Evolutionary conservation across 2,888 invertebrate species (phyloP), one percentile per base, ranked within the genome.

Genomic region (Drymonia ruficornis): DNA sequence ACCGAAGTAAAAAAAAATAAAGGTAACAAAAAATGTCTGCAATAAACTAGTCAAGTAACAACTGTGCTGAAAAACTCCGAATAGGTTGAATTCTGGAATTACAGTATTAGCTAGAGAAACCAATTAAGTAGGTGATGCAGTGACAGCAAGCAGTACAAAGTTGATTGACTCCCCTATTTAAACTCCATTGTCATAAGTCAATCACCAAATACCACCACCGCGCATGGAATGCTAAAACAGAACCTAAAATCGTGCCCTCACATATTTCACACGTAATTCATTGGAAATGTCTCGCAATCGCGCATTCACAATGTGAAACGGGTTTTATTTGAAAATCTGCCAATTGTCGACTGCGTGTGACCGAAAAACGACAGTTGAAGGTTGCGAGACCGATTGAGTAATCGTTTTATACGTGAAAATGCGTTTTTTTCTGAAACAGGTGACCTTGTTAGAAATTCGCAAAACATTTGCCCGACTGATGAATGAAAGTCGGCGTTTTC

Each of bases 311-410:
- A 50, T 55, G 59, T 60, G 52, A 51, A 66, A 63, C 62, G 56
- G 55, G 61, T 59, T 67, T 70, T 71, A 67, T 63, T 79, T 80
- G 82, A 77, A 74, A 74, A 66, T 63, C 62, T 81, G 83, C 84
- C 83, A 84, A 81, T 70, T 72, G 63, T 56, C 59, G 18, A 15
- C 50, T 59, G 53, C 60, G 58, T 69, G 67, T 73, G 80, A 80
- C 74, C 76, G 78, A 72, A 79, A 72, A 76, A 59, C 61, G 55
- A 51, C 61, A 65, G 74, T 71, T 76, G 78, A 83, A 83, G 83
- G 83, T 76, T 72, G 64, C 56, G 55, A 50, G 63, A 63, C 54
- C 62, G 64, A 74, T 81, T 82, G 78, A 73, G 78, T 77, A 81
- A 83, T 65, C 57, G 52, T 53, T 58, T 56, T 50, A 67, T 64